Conservation (phyloP, 2,888 invertebrate genomes). For the Oscheius myriophilus region DNA sequence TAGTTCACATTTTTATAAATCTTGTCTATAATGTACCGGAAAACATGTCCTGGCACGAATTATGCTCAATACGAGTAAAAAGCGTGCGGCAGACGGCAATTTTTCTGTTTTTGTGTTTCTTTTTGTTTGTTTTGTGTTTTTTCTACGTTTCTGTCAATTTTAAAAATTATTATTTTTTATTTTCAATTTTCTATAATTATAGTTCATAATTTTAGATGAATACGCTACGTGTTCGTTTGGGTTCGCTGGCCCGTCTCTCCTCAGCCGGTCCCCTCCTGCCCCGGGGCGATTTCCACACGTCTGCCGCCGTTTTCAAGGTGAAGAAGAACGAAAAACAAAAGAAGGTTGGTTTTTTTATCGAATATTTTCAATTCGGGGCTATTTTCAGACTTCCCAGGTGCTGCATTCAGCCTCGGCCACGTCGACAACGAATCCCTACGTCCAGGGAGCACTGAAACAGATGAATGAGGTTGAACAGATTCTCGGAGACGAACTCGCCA, state of each 20-base stretch:
- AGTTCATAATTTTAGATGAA: background rate
- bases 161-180: background rate
- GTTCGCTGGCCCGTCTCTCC: background rate
- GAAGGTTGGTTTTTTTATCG: conserved; percentile 1
- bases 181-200: background rate
- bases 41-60: too few relatives aligned
- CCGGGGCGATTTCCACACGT: background rate
- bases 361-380: background rate
- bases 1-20: too few relatives aligned
- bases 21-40: too few relatives aligned
- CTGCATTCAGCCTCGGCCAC: conserved; percentile 12
- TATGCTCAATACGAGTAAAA: too few relatives aligned
- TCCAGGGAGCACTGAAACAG: conserved; percentile 45
- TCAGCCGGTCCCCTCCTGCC: background rate
- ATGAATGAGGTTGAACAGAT: conserved; percentile 44
- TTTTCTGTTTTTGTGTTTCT: too few relatives aligned
- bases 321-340: conserved; percentile 23
- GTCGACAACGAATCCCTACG: conserved; percentile 26
- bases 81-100: too few relatives aligned
- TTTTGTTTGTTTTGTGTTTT: background rate
- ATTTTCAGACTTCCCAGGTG: conserved; percentile 13
- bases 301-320: conserved; percentile 6
- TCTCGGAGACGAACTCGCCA: conserved; percentile 44
- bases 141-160: background rate
- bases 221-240: background rate